Percentiles rank a stretch among this genome's conserved stretches.
Evolutionary conservation across 1,140 invertebrate species (phyloP).

Genomic region (Drosophila nannoptera): DNA sequence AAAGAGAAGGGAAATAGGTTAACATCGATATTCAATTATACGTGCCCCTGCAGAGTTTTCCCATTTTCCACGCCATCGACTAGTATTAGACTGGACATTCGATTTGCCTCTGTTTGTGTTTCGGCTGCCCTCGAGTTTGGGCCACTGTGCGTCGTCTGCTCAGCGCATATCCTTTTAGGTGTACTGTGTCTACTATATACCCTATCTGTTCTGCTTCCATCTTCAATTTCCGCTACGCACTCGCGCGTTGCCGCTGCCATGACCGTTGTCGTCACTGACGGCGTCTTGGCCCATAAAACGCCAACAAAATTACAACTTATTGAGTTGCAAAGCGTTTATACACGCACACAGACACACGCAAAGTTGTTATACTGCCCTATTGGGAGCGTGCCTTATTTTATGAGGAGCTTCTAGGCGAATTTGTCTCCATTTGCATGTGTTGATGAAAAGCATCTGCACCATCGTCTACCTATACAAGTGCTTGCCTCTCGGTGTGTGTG

Average conservation of each 20-base stretch:
- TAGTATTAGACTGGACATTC: background rate
- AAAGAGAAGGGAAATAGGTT: background rate
- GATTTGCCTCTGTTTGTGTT: background rate
- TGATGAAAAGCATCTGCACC: constrained; percentile 56
- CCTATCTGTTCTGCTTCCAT: constrained; percentile 68
- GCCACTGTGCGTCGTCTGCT: constrained; percentile 9
- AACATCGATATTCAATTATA: constrained; percentile 60
- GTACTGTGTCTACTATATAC: constrained; percentile 49
- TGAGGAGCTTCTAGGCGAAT: constrained; percentile 22
- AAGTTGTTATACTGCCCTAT: constrained; percentile 42
- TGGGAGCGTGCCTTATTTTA: constrained; percentile 47
- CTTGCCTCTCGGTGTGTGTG: background rate
- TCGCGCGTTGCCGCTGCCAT: constrained; percentile 47
- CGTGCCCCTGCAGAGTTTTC: constrained; percentile 66
- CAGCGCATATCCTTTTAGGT: constrained; percentile 29
- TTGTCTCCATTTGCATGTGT: constrained; percentile 61
- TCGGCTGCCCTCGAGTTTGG: constrained; percentile 7
- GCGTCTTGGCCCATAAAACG: constrained; percentile 53
- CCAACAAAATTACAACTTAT: constrained; percentile 74
- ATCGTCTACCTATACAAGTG: constrained; percentile 31
- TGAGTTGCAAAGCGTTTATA: constrained; percentile 67
- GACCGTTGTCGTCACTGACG: constrained; percentile 9
- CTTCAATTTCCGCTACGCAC: constrained; percentile 72
- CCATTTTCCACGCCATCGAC: constrained; percentile 61
- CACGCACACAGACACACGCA: constrained; percentile 14